These are phyloP conservation scores for Cyrtodaria siliqua DNA, from an alignment of 2,888 invertebrate genomes.

Conservation along the genomic window DNA sequence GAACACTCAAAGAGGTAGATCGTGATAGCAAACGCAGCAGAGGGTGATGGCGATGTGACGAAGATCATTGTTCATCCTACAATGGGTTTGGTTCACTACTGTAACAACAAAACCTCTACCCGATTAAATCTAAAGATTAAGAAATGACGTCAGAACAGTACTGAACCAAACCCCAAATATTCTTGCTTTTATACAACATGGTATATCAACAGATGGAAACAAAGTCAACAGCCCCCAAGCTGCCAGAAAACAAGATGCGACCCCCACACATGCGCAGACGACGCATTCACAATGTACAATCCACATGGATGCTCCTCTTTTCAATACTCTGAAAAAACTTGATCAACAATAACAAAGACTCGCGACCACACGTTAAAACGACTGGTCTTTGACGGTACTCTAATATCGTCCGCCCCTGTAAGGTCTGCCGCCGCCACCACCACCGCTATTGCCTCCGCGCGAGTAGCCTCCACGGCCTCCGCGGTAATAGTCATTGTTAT, in stretches of 20 bases:
- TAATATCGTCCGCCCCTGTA: conserved; percentile 45
- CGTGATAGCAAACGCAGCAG: neutral
- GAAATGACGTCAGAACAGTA: conserved; percentile 4
- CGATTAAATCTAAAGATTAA: too few species aligned
- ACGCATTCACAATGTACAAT: too few species aligned
- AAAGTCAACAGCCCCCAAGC: too few species aligned
- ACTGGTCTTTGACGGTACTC: neutral
- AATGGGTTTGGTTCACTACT: too few species aligned
- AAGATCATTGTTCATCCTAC: neutral
- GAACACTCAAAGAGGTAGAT: neutral
- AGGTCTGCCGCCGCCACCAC: conserved; percentile 47
- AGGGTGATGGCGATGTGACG: neutral
- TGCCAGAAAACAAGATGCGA: neutral
- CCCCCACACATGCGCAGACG: neutral
- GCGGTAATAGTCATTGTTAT: conserved; percentile 12
- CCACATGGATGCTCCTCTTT: neutral
- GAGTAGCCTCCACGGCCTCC: conserved; percentile 31
- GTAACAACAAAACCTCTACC: too few species aligned
- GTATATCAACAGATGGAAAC: too few species aligned
- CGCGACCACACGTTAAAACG: neutral
- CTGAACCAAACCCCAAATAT: conserved; percentile 3
- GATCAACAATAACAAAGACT: conserved; percentile 11
- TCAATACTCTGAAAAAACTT: neutral
- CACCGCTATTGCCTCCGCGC: too few species aligned
- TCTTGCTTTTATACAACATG: neutral